phyloP scores from a whole-genome alignment of 1,140 invertebrate genomes.

The Scaptomyza graminum region DNA sequence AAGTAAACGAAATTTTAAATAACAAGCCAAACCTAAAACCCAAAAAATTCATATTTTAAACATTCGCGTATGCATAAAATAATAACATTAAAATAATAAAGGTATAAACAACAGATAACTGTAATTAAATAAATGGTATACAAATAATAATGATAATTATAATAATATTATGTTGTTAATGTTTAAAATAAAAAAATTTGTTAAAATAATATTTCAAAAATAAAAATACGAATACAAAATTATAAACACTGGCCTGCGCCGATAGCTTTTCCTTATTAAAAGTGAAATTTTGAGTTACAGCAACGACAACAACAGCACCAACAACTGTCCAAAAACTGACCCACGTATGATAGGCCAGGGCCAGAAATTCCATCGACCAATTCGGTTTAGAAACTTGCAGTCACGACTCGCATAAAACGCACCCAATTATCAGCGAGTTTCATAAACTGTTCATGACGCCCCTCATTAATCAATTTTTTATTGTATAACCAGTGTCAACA shows the following conservation, averaged over 20 bases:
- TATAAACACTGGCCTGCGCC: slow-evolving; percentile 16
- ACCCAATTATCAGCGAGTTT: slow-evolving; percentile 60
- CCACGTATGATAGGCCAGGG: slow-evolving; percentile 46
- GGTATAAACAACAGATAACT: slow-evolving; percentile 59
- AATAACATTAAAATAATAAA: slow-evolving; percentile 24
- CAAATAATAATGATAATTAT: slow-evolving; percentile 73
- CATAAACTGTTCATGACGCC: slow-evolving; percentile 48
- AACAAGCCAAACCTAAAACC: slow-evolving; percentile 40
- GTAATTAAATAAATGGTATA: slow-evolving; percentile 73
- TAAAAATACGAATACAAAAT: slow-evolving; percentile 66
- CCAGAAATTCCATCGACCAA: slow-evolving; percentile 73
- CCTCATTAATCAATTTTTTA: slow-evolving; percentile 45
- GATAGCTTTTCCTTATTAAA: slow-evolving; percentile 44
- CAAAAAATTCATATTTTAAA: slow-evolving; percentile 73
- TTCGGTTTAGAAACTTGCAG: slow-evolving; percentile 75
- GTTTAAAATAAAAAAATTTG: slow-evolving; percentile 81
- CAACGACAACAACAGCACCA: slow-evolving; percentile 8
- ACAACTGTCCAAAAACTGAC: slow-evolving; percentile 61
- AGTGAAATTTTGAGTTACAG: slow-evolving; percentile 75
- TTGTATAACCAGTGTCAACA: slow-evolving; percentile 18
- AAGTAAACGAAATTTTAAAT: slow-evolving; percentile 61
- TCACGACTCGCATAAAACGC: slow-evolving; percentile 62
- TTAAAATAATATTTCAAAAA: slow-evolving; percentile 83
- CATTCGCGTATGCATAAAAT: slow-evolving; percentile 67
- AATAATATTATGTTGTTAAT: slow-evolving; percentile 82